Base-by-base conservation (phyloP, 2,888 invertebrate species). In the Ceratothoa steindachneri region DNA sequence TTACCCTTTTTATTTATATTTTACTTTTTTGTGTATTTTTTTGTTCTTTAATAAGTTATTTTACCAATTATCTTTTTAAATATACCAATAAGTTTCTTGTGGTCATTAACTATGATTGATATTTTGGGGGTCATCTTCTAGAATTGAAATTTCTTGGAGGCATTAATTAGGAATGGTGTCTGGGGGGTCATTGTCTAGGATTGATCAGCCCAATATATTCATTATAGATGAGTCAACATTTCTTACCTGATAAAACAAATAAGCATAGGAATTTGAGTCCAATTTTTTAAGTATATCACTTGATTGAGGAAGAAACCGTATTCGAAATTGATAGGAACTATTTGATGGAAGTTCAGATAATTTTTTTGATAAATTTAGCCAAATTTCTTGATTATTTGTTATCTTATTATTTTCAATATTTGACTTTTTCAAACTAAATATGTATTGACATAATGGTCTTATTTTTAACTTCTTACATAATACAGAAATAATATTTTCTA, bases 181-280 rank as follows among this genome's bases (percentile, higher is more conserved):
- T n/a, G n/a, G n/a, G n/a, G n/a, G n/a, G n/a, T n/a, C n/a, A n/a
- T n/a, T n/a, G n/a, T n/a, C n/a, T n/a, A n/a, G n/a, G n/a, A n/a
- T n/a, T n/a, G n/a, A n/a, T n/a, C n/a, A n/a, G n/a, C n/a, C n/a
- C n/a, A n/a, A n/a, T n/a, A n/a, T n/a, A n/a, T n/a, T n/a, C n/a
- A n/a, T n/a, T n/a, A n/a, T n/a, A n/a, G n/a, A n/a, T n/a, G n/a
- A n/a, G n/a, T n/a, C n/a, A n/a, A n/a, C n/a, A n/a, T n/a, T n/a
- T n/a, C 60, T 60, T 24, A 60, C 60, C 27, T 60, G 60, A 24
- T 60, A 60, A 60, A 60, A 60, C 24, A 60, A 60, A 60, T 60
- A 60, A 24, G 60, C 19, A 60, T 24, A 60, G 12, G 60, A 60
- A 60, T 60, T n/a, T 1, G 60, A 24, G 24, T 60, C 60, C 24